phyloP scores from a whole-genome alignment of 2,113 vertebrate genomes.

The Brachirus orientalis region DNA sequence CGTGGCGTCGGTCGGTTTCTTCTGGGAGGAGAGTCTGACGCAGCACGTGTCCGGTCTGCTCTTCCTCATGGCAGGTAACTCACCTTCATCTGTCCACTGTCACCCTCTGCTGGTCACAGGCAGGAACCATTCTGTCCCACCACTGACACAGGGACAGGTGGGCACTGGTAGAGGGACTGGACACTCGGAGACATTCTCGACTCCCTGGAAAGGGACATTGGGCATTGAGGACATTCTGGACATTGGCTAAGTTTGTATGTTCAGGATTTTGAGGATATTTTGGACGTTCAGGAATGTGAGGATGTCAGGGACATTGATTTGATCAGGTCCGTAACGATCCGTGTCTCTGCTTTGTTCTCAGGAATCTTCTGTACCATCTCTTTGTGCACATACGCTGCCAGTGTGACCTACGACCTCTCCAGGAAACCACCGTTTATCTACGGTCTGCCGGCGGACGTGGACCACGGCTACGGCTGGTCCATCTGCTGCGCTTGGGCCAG shows the following conservation, averaged over 20 bases:
- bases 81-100: constrained; percentile 2
- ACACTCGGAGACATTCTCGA: too few relatives aligned
- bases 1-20: constrained; percentile 84
- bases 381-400: constrained; percentile 88
- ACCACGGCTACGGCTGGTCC: constrained; percentile 89
- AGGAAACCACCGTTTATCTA: constrained; percentile 87
- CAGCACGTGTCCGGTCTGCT: constrained; percentile 87
- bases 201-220: neutral
- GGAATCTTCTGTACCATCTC: constrained; percentile 92
- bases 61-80: constrained; percentile 89
- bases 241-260: too few relatives aligned
- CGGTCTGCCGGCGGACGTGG: constrained; percentile 85
- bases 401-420: constrained; percentile 87
- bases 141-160: too few relatives aligned
- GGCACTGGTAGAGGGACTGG: too few relatives aligned
- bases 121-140: too few relatives aligned
- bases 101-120: constrained; percentile 8
- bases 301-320: too few relatives aligned
- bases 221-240: too few relatives aligned
- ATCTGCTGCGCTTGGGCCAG: constrained; percentile 88
- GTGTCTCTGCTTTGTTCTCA: constrained; percentile 43
- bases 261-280: too few relatives aligned
- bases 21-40: constrained; percentile 89
- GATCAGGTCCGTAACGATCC: neutral
- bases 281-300: too few relatives aligned